phyloP scores from a whole-genome alignment of 2,888 invertebrate genomes.

The Agrochola macilenta region DNA sequence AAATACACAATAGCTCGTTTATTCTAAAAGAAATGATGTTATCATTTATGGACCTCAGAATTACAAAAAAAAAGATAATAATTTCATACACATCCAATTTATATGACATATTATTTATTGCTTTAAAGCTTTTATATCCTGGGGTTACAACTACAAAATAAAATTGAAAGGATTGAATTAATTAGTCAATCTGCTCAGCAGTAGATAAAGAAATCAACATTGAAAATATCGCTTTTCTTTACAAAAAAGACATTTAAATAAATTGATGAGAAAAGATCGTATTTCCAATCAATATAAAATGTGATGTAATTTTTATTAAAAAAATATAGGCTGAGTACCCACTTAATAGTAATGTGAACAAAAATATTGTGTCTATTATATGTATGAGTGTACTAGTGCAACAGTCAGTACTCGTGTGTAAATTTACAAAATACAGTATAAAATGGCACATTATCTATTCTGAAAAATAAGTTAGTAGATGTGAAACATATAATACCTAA shows the following conservation, averaged over 20 bases:
- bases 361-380: slow-evolving; percentile 37
- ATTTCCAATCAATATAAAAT: slow-evolving; percentile 46
- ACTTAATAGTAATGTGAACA: slow-evolving; percentile 43
- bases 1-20: slow-evolving; percentile 51
- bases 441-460: slow-evolving; percentile 86
- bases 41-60: slow-evolving; percentile 55
- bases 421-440: slow-evolving; percentile 71
- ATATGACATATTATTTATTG: slow-evolving; percentile 60
- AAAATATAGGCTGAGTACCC: slow-evolving; percentile 47
- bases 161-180: slow-evolving; percentile 41
- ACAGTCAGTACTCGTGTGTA: slow-evolving; percentile 63
- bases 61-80: slow-evolving; percentile 59
- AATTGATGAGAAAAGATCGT: slow-evolving; percentile 46
- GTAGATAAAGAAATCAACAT: slow-evolving; percentile 32
- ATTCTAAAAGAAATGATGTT: slow-evolving; percentile 36
- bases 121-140: slow-evolving; percentile 64
- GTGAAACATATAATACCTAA: slow-evolving; percentile 72
- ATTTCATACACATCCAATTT: slow-evolving; percentile 52
- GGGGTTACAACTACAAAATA: slow-evolving; percentile 51
- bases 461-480: slow-evolving; percentile 81
- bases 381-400: slow-evolving; percentile 55
- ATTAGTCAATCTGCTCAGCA: slow-evolving; percentile 43
- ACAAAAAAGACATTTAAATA: slow-evolving; percentile 17
- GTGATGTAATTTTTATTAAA: slow-evolving; percentile 55
- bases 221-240: slow-evolving; percentile 17